phyloP scores from a whole-genome alignment of 2,113 vertebrate species.

The Epinephelus fuscoguttatus region DNA sequence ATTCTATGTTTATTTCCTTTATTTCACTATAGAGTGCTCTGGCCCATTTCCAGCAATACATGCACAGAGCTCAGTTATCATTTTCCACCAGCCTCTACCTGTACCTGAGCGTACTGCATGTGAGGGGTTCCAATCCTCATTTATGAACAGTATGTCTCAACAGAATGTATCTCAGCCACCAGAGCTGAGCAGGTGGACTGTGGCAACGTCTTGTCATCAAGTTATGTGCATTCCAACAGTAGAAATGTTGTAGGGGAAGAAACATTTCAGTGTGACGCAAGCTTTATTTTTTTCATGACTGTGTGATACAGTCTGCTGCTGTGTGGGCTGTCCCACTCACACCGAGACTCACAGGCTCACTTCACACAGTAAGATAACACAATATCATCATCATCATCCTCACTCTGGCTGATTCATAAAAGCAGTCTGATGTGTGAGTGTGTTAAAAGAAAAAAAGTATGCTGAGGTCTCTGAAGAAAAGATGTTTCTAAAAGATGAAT shows the following conservation, averaged over 20 bases:
- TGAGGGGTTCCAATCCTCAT: neutral
- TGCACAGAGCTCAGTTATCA: neutral
- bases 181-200: neutral
- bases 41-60: neutral
- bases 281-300: slow-evolving; percentile 10
- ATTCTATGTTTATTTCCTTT: neutral
- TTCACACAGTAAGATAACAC: neutral
- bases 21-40: no score
- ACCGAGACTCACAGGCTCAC: no score
- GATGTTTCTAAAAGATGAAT: neutral
- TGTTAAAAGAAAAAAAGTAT: neutral
- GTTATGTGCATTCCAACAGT: neutral
- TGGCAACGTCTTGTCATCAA: neutral
- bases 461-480: neutral
- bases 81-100: neutral
- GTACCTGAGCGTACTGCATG: neutral
- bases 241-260: neutral
- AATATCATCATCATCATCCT: no score
- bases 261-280: neutral
- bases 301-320: neutral
- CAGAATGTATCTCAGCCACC: neutral
- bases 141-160: neutral
- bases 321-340: neutral
- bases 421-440: neutral
- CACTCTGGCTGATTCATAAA: neutral